These are phyloP conservation scores for Hyalella azteca DNA, from an alignment of 2,888 invertebrate species.

Conservation along the genomic window DNA sequence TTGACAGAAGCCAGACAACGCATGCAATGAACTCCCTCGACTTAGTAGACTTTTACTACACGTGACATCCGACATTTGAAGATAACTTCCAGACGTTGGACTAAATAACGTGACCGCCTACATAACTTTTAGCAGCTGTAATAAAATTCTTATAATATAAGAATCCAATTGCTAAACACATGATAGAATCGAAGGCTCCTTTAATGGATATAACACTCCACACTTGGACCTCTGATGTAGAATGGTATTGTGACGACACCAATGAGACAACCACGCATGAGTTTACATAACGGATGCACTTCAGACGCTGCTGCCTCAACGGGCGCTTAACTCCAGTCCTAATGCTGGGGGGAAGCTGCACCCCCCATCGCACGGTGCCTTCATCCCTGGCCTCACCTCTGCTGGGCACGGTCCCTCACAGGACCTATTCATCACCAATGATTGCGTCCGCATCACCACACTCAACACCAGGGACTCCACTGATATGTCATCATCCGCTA, in stretches of 20 bases:
- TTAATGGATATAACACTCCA: background rate
- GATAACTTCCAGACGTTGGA: no score
- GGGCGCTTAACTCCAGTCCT: constrained; percentile 13
- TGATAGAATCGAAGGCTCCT: background rate
- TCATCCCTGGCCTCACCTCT: constrained; percentile 16
- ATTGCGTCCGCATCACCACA: constrained; percentile 26
- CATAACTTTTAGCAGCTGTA: background rate
- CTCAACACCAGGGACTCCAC: constrained; percentile 55
- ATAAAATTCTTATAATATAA: background rate
- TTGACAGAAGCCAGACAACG: no score
- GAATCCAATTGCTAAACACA: background rate
- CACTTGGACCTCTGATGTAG: background rate
- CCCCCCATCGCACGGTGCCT: background rate
- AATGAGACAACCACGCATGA: no score
- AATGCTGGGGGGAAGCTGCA: background rate
- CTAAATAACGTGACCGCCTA: no score
- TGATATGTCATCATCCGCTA: constrained; percentile 52
- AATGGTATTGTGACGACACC: background rate
- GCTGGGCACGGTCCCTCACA: background rate
- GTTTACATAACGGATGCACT: background rate
- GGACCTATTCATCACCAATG: constrained; percentile 24
- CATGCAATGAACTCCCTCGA: no score
- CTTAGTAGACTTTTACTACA: no score
- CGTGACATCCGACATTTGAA: no score
- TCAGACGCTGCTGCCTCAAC: constrained; percentile 11